Evolutionary conservation across 2,113 vertebrate species (phyloP).

Genomic region (Phyllostomus discolor): DNA sequence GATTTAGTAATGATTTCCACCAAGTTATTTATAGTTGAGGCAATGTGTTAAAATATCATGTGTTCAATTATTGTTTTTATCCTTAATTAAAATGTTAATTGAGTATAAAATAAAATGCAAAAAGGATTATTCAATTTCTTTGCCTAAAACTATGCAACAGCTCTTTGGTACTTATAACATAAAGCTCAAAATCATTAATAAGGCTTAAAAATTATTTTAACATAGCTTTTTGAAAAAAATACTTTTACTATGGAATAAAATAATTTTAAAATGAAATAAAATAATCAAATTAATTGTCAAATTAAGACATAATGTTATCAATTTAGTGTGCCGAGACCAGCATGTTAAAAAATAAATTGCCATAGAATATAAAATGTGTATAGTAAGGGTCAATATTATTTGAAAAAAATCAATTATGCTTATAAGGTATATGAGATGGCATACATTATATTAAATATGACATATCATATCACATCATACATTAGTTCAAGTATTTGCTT

Average conservation of each 20-base stretch:
- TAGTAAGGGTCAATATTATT: background rate
- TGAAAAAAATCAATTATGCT: background rate
- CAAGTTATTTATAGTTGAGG: slow-evolving; percentile 56
- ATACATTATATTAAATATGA: background rate
- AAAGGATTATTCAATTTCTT: background rate
- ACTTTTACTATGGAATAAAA: background rate
- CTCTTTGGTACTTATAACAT: background rate
- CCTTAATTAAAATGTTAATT: slow-evolving; percentile 79
- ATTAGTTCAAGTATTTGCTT: background rate
- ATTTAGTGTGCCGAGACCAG: background rate
- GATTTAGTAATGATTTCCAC: slow-evolving; percentile 71
- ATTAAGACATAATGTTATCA: background rate
- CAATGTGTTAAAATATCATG: slow-evolving; percentile 80
- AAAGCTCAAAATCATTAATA: background rate
- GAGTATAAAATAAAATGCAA: slow-evolving; percentile 55
- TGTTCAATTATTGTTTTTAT: slow-evolving; percentile 78
- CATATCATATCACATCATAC: background rate
- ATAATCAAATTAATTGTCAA: background rate
- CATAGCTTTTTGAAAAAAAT: background rate
- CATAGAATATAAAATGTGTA: background rate
- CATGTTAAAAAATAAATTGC: background rate
- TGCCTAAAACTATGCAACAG: background rate
- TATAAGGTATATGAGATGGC: background rate
- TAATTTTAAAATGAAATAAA: slow-evolving; percentile 4
- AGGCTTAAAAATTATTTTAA: background rate